Evolutionary conservation across 2,113 vertebrate species (phyloP), one percentile per base, ranked within the genome.

Genomic region (Antigone vipio): DNA sequence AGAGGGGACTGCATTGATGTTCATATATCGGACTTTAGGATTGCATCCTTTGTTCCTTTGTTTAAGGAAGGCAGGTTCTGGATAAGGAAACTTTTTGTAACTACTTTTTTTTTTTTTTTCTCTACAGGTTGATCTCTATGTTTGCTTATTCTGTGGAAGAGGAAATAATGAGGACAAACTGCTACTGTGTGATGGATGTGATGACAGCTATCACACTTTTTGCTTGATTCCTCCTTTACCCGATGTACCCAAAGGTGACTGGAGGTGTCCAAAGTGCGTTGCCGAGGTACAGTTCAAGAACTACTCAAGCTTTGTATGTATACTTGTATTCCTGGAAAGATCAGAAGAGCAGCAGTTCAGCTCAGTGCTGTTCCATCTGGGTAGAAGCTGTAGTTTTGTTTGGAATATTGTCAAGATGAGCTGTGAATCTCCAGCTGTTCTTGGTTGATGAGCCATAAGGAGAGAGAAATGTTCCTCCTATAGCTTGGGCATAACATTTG

Each of bases 171-270:
- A 99, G 95, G 99, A 99, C 93, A 99, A 99, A 44, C 97, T 99
- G 62, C 98, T 99, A 19, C 97, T 99, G 90, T 99, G 99, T 94
- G 99, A 99, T 64, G 99, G 99, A 67, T 99, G 99, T 94, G 99
- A 99, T 84, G 99, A 99, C 97, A 99, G 99, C 98, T 99, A 99
- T 96, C 99, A 99, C 97, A 99, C 99, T 6, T 99, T 99, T 91
- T 99, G 99, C 95, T 98, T 99, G 80, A 99, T 99, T 95, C 99
- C 99, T 9, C 99, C 99, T 78, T 98, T 99, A 24, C 99, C 99
- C 88, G 99, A 99, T 68, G 99, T 99, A 9, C 99, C 99, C 82
- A 99, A 99, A 91, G 99, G 99, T 66, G 99, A 99, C 97, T 99
- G 99, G 99, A 98, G 99, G 76, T 99, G 99, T 95, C 99, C 99